Conservation (phyloP, 1,140 invertebrate genomes). For the Drosophila truncata region DNA sequence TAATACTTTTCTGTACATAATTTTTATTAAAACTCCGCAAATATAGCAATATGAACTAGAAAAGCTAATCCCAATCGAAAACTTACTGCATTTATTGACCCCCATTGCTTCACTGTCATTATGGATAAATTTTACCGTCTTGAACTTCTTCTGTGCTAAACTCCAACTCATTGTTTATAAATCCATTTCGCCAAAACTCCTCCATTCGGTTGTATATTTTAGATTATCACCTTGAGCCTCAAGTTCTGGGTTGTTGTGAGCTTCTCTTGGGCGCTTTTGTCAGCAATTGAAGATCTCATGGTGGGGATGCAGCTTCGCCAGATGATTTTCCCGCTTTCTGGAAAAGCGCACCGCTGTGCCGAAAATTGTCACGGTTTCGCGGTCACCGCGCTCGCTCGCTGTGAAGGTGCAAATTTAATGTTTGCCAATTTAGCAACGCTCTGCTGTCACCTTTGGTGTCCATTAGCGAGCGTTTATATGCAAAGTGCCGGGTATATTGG, state of each 20-base stretch:
- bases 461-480: conserved; percentile 83
- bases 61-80: not conserved
- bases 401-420: conserved; percentile 83
- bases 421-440: conserved; percentile 80
- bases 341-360: conserved; percentile 81
- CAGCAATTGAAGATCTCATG: conserved; percentile 28
- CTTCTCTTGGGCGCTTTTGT: conserved; percentile 15
- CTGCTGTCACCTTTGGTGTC: conserved; percentile 82
- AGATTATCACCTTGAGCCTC: conserved; percentile 21
- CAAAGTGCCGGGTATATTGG: conserved; percentile 74
- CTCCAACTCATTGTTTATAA: conserved; percentile 21
- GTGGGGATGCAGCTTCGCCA: conserved; percentile 10
- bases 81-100: conserved; percentile 1
- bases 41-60: not conserved
- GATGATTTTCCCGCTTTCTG: conserved; percentile 63
- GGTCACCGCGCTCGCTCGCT: conserved; percentile 45
- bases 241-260: conserved; percentile 15
- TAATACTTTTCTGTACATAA: not conserved
- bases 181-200: conserved; percentile 21
- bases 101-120: conserved; percentile 1
- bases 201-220: conserved; percentile 12
- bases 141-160: not conserved
- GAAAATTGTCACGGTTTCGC: conserved; percentile 79
- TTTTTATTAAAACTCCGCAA: not conserved
- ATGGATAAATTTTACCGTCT: not conserved